Conservation (phyloP, 2,888 invertebrate species). For the Argyresthia albistria region DNA sequence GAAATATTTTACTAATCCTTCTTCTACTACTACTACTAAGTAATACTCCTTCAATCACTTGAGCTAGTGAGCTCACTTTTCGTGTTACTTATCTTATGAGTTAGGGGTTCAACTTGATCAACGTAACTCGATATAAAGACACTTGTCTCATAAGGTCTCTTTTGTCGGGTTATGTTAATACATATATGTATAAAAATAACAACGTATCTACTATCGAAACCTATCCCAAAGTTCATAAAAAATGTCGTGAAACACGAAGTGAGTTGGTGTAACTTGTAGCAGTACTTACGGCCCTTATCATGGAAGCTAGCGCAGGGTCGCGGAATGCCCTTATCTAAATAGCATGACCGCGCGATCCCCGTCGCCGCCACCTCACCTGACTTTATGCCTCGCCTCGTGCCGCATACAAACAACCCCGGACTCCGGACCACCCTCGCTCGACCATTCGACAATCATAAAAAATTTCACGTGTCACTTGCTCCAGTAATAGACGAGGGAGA, state of each 20-base stretch:
- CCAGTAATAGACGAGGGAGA: constrained; percentile 18
- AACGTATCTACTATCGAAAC: too few relatives aligned
- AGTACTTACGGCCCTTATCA: constrained; percentile 29
- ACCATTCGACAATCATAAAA: constrained; percentile 44
- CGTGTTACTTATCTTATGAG: too few relatives aligned
- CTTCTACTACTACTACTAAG: too few relatives aligned
- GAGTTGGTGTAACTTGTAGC: not conserved
- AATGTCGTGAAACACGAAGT: not conserved
- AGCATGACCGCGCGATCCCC: constrained; percentile 61
- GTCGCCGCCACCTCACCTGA: constrained; percentile 47
- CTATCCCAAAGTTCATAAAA: not conserved
- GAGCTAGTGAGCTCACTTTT: too few relatives aligned
- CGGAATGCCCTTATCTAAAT: constrained; percentile 63
- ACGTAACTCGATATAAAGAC: too few relatives aligned
- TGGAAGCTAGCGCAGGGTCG: constrained; percentile 26
- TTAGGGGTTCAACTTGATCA: too few relatives aligned
- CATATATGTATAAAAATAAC: too few relatives aligned
- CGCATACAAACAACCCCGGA: constrained; percentile 52
- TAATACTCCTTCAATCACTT: too few relatives aligned
- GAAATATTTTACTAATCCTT: too few relatives aligned
- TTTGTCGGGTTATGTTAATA: too few relatives aligned
- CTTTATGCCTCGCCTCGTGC: constrained; percentile 59
- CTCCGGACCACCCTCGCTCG: constrained; percentile 26
- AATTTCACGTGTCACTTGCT: constrained; percentile 16
- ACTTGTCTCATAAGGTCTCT: too few relatives aligned